Base-by-base conservation (phyloP, 2,113 vertebrate genomes). In the Sebastes fasciatus region DNA sequence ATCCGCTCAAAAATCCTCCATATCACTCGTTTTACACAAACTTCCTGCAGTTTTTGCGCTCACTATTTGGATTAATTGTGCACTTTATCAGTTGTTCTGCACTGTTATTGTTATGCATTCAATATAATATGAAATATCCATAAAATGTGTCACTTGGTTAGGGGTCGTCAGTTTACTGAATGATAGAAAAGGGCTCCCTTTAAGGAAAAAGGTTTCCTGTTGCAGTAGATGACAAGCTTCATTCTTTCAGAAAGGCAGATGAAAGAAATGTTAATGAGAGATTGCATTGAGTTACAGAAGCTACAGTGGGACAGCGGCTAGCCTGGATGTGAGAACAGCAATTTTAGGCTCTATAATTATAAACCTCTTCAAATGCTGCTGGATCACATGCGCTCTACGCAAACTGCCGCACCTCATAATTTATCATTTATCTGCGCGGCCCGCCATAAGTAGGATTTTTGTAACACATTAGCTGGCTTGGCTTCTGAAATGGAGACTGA, bases 401-500 rank as follows among this genome's bases (percentile, higher is more conserved):
- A 66, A 63, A 54, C 55, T 4, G 7, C n/a, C 34, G 13, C 74
- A 66, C 62, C 48, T 78, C n/a, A 26, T 64, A 14, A 76, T 85
- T 71, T 34, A 71, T 62, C 63, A 43, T 78, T 77, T 64, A 75
- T 76, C 45, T 5, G 9, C 7, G 10, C 8, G 49, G 66, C 19
- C 23, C 23, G 42, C 4, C 43, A 49, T 40, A 76, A 70, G 67
- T 34, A 10, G 3, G 8, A 11, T 7, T 23, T 67, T 78, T 73
- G 79, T 72, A 60, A 40, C 58, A 61, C 67, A 74, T 80, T 68
- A 61, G 64, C 72, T 51, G 68, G 34, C 34, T 34, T 21, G 17
- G 80, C n/a, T 77, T 70, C 45, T 55, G 52, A 75, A 82, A 83
- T 26, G 4, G 5, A 63, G 45, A 40, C 51, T 11, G 64, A n/a